phyloP scores from a whole-genome alignment of 1,140 invertebrate species.

The Chironomus tepperi region DNA sequence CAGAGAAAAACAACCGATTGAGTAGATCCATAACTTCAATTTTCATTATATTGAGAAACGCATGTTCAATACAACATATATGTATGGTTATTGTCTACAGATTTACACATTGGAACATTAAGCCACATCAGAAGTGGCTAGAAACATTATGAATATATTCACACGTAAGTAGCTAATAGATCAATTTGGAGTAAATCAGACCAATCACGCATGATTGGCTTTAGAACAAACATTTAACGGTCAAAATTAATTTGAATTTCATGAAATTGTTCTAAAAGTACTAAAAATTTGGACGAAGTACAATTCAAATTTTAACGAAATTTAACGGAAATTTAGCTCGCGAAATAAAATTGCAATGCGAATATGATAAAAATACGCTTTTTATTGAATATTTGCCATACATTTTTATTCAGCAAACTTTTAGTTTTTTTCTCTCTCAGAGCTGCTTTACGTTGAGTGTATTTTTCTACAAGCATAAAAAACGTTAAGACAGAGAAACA shows the following conservation, averaged over 20 bases:
- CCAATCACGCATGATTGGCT: too few relatives aligned
- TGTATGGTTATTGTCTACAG: neutral
- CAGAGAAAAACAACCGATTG: neutral
- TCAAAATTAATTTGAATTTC: too few relatives aligned
- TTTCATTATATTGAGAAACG: constrained; percentile 9
- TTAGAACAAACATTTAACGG: too few relatives aligned
- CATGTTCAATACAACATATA: constrained; percentile 1
- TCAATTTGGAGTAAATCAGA: too few relatives aligned
- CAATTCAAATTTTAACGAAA: too few relatives aligned
- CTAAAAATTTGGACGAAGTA: too few relatives aligned
- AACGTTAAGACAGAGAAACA: neutral
- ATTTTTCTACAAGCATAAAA: constrained; percentile 15
- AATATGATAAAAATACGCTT: neutral
- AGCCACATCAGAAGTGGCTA: too few relatives aligned
- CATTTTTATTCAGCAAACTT: neutral
- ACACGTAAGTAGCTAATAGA: too few relatives aligned
- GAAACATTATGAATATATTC: too few relatives aligned
- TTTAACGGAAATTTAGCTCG: too few relatives aligned
- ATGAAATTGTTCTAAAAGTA: too few relatives aligned
- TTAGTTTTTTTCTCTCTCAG: neutral
- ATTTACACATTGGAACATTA: too few relatives aligned
- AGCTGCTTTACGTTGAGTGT: neutral
- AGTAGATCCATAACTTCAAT: neutral
- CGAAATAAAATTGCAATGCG: neutral
- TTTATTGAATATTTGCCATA: constrained; percentile 11